Evolutionary conservation across 2,797 vertebrate species (phyloP).

Genomic region (Helostoma temminkii): DNA sequence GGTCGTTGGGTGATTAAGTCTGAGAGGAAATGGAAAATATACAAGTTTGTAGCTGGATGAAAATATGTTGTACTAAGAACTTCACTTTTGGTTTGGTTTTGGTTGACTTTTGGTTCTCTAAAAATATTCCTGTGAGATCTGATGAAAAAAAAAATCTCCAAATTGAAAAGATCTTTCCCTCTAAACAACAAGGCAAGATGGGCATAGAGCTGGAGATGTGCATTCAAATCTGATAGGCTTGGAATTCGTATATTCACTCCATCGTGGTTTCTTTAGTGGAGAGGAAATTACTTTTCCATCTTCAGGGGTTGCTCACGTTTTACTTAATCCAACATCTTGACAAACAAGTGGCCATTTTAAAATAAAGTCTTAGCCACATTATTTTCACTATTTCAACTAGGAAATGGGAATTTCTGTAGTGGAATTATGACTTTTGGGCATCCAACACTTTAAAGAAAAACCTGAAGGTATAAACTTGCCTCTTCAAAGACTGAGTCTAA

Average conservation of each 20-base stretch:
- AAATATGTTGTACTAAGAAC: background rate
- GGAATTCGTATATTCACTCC: slow-evolving; percentile 4
- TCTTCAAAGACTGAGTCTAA: background rate
- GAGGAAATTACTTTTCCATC: background rate
- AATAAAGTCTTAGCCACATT: background rate
- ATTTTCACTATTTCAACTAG: background rate
- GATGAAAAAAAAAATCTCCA: background rate
- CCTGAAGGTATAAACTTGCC: background rate
- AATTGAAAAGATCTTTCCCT: slow-evolving; percentile 4
- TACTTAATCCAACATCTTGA: no score
- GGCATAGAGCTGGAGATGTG: background rate
- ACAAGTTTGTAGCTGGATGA: slow-evolving; percentile 21
- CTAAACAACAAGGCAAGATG: background rate
- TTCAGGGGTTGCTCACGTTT: no score
- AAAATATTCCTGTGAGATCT: background rate
- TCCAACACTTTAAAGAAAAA: background rate
- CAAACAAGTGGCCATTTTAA: background rate
- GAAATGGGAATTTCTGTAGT: background rate
- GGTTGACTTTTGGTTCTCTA: slow-evolving; percentile 3
- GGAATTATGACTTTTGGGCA: background rate
- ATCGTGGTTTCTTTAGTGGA: background rate
- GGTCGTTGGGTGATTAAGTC: slow-evolving; percentile 21
- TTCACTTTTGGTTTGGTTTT: no score
- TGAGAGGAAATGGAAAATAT: slow-evolving; percentile 39
- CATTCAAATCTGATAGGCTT: background rate